These are phyloP conservation scores for Psilopsiagon aymara DNA, from an alignment of 2,113 vertebrate species.

Conservation along the genomic window DNA sequence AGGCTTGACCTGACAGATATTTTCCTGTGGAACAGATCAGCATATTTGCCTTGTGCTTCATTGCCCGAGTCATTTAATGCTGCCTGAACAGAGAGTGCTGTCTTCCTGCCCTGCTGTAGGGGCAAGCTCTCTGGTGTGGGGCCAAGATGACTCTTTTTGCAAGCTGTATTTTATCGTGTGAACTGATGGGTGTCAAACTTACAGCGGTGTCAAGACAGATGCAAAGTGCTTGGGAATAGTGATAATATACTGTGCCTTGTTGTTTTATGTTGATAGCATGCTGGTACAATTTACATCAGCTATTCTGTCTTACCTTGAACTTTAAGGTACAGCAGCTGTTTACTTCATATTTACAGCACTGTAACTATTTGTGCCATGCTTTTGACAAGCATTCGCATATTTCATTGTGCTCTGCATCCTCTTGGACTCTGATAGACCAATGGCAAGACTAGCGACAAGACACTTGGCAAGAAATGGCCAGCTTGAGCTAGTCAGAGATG, in stretches of 20 bases:
- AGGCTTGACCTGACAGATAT: neutral
- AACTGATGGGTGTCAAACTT: conserved; percentile 65
- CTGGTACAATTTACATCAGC: conserved; percentile 58
- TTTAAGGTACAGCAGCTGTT: conserved; percentile 57
- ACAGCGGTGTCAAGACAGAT: conserved; percentile 63
- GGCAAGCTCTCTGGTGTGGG: neutral
- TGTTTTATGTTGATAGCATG: conserved; percentile 61
- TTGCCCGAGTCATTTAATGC: neutral
- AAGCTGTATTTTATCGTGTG: conserved; percentile 64
- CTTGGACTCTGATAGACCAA: neutral
- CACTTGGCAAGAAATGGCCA: neutral
- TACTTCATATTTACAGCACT: conserved; percentile 58
- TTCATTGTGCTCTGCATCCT: conserved; percentile 30
- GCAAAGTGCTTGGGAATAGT: neutral
- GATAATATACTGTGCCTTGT: conserved; percentile 38
- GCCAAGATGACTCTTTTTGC: neutral
- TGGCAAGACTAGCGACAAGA: neutral
- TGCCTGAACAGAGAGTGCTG: neutral
- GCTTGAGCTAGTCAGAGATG: neutral
- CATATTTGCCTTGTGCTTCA: conserved; percentile 28
- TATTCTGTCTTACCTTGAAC: conserved; percentile 68
- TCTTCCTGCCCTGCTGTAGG: neutral
- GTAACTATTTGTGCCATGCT: conserved; percentile 64
- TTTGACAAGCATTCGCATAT: conserved; percentile 45
- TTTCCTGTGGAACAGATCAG: neutral